Conservation (phyloP, 2,888 invertebrate genomes). For the Hypomecis punctinalis region DNA sequence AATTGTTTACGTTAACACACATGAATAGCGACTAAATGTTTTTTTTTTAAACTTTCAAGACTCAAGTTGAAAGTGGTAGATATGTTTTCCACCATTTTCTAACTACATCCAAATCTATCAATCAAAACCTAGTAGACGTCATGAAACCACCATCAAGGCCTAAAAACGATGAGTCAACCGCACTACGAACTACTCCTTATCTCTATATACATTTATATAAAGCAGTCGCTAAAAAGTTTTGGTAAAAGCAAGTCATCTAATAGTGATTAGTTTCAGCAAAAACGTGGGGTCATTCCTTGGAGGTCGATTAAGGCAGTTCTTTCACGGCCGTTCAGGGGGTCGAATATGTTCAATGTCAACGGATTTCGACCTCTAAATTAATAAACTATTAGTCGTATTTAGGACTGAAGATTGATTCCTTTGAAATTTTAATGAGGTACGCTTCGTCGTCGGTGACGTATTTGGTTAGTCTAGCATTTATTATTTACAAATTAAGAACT, state of each 20-base stretch:
- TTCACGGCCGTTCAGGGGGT: slow-evolving; percentile 29
- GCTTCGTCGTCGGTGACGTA: slow-evolving; percentile 1
- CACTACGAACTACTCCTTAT: background rate
- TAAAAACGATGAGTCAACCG: background rate
- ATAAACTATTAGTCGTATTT: slow-evolving; percentile 3
- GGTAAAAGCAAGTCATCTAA: slow-evolving; percentile 16
- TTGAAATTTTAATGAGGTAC: slow-evolving; percentile 21
- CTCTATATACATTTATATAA: no score
- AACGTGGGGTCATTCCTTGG: slow-evolving; percentile 26
- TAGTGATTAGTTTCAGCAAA: slow-evolving; percentile 23
- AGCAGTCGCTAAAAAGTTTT: background rate
- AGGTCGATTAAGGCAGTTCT: slow-evolving; percentile 23
- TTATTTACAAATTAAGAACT: background rate
- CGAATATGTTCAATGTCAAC: slow-evolving; percentile 33
- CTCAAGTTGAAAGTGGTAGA: no score
- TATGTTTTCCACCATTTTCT: no score
- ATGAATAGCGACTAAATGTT: no score
- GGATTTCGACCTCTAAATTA: slow-evolving; percentile 24
- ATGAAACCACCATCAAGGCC: background rate
- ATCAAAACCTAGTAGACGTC: background rate
- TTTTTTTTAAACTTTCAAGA: no score
- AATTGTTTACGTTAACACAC: no score
- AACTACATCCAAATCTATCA: no score
- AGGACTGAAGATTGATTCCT: slow-evolving; percentile 13
- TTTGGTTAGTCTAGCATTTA: background rate